Evolutionary conservation across 2,113 vertebrate species (phyloP).

Genomic region (Xyrauchen texanus): DNA sequence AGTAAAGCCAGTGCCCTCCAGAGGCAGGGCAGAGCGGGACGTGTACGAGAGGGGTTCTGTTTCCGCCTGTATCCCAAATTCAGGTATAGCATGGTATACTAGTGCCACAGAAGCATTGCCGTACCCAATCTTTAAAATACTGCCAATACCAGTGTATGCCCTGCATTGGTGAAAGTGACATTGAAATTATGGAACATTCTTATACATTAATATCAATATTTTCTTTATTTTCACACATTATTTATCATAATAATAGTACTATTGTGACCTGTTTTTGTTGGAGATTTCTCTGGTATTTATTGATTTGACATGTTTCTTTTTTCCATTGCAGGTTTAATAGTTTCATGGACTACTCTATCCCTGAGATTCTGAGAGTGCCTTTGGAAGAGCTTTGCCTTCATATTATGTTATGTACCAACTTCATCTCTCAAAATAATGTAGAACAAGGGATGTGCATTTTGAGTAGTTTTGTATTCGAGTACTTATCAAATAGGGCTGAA

Average conservation of each 20-base stretch:
- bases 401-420: slow-evolving; percentile 82
- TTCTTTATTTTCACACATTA: too few relatives aligned
- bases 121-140: too few relatives aligned
- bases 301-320: neutral
- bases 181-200: too few relatives aligned
- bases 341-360: slow-evolving; percentile 94
- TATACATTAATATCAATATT: too few relatives aligned
- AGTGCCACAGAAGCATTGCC: too few relatives aligned
- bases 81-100: slow-evolving; percentile 55
- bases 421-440: neutral
- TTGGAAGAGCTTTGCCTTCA: slow-evolving; percentile 97
- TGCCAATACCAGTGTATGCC: too few relatives aligned
- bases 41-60: slow-evolving; percentile 90
- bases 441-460: neutral
- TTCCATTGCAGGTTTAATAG: slow-evolving; percentile 80
- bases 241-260: too few relatives aligned
- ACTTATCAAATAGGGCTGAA: too few relatives aligned
- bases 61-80: slow-evolving; percentile 88
- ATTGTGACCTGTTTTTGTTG: too few relatives aligned
- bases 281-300: too few relatives aligned
- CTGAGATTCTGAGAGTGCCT: slow-evolving; percentile 94
- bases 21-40: slow-evolving; percentile 86
- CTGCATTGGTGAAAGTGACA: too few relatives aligned
- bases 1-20: slow-evolving; percentile 97
- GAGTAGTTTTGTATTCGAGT: too few relatives aligned